phyloP scores from a whole-genome alignment of 2,113 vertebrate species.

The Climacteris rufus region DNA sequence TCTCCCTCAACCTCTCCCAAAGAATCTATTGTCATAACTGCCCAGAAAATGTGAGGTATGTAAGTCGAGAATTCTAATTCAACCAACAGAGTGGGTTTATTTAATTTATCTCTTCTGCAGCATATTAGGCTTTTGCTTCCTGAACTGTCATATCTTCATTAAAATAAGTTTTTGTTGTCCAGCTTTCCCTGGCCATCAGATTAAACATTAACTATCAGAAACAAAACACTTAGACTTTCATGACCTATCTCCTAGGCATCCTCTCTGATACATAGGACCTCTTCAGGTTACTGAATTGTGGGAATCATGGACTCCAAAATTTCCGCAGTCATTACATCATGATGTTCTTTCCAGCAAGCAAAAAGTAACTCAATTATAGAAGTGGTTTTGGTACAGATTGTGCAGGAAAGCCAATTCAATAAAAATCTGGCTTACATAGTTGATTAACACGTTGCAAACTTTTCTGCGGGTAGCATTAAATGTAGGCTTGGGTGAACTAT shows the following conservation, averaged over 20 bases:
- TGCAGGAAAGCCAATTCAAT: background rate
- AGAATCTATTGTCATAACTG: background rate
- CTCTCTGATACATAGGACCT: background rate
- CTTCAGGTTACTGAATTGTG: background rate
- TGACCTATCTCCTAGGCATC: background rate
- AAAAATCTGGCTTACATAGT: background rate
- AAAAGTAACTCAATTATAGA: background rate
- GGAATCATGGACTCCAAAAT: background rate
- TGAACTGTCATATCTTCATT: background rate
- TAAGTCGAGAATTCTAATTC: background rate
- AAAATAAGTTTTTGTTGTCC: background rate
- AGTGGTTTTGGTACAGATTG: background rate
- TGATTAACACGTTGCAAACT: background rate
- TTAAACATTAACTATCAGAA: background rate
- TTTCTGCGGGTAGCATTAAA: background rate
- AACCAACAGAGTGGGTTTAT: rapidly evolving
- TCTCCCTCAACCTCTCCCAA: background rate
- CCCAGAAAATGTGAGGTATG: background rate
- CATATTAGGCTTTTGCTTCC: background rate
- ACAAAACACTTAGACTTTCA: background rate
- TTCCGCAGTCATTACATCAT: background rate
- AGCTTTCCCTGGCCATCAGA: background rate
- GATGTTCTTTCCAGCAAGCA: background rate
- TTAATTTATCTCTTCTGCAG: background rate
- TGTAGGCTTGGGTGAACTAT: background rate